Evolutionary conservation across 1,140 invertebrate genomes (phyloP).

Genomic region (Halotydeus destructor): DNA sequence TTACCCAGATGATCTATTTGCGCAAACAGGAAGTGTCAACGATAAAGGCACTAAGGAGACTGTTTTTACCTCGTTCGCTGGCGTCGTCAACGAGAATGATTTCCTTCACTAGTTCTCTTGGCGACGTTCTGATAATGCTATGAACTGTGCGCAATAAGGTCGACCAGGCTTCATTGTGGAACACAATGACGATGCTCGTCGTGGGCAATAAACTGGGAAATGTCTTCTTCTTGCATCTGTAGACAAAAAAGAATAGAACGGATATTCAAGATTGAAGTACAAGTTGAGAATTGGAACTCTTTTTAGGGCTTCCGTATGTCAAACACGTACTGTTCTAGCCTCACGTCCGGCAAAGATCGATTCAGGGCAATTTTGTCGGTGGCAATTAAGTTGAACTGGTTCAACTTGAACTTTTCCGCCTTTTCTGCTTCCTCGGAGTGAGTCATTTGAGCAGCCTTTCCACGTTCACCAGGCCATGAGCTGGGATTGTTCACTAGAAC

Average conservation of each 20-base stretch:
- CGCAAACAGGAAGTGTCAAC: slow-evolving; percentile 21
- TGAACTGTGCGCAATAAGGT: slow-evolving; percentile 28
- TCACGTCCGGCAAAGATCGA: slow-evolving; percentile 76
- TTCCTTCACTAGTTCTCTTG: slow-evolving; percentile 24
- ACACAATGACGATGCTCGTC: slow-evolving; percentile 30
- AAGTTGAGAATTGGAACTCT: too few species aligned
- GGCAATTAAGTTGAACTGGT: slow-evolving; percentile 94
- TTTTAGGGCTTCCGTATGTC: too few species aligned
- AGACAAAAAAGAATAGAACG: too few species aligned
- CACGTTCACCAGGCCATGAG: slow-evolving; percentile 63
- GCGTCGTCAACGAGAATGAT: slow-evolving; percentile 33
- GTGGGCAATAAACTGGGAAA: slow-evolving; percentile 17
- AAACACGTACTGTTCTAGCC: slow-evolving; percentile 57
- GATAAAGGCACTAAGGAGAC: background rate
- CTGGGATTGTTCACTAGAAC: slow-evolving; percentile 18
- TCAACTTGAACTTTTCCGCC: slow-evolving; percentile 78
- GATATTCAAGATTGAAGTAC: too few species aligned
- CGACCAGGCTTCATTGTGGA: slow-evolving; percentile 32
- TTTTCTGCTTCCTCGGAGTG: slow-evolving; percentile 58
- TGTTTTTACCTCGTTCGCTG: slow-evolving; percentile 25
- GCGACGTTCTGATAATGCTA: slow-evolving; percentile 29
- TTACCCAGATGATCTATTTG: slow-evolving; percentile 75
- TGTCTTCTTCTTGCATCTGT: slow-evolving; percentile 17
- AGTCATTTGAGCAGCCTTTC: slow-evolving; percentile 64
- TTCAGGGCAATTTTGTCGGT: slow-evolving; percentile 95